These are phyloP conservation scores for Cephonodes hylas DNA, from an alignment of 2,888 invertebrate genomes.

Conservation along the genomic window DNA sequence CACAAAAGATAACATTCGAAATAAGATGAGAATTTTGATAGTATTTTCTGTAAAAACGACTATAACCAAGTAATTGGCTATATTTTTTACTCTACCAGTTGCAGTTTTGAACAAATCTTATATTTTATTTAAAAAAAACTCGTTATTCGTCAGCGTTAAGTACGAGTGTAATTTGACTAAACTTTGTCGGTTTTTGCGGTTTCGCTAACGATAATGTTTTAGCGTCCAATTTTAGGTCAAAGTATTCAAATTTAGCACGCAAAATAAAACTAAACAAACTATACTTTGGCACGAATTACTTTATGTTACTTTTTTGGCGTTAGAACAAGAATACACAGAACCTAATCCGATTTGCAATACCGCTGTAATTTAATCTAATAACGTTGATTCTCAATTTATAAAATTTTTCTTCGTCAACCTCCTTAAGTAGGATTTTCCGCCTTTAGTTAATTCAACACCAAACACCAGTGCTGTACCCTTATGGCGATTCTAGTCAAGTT, in stretches of 20 bases:
- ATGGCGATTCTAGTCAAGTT: too few relatives aligned
- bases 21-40: not conserved
- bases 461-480: too few relatives aligned
- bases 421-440: too few relatives aligned
- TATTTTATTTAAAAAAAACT: not conserved
- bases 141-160: not conserved
- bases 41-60: not conserved
- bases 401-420: too few relatives aligned
- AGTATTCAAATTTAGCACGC: slow-evolving; percentile 4
- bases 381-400: too few relatives aligned
- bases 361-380: too few relatives aligned
- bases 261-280: slow-evolving; percentile 2
- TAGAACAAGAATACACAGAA: too few relatives aligned
- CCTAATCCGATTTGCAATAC: too few relatives aligned
- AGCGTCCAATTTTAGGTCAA: slow-evolving; percentile 11
- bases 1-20: not conserved
- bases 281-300: not conserved
- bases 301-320: too few relatives aligned
- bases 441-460: too few relatives aligned
- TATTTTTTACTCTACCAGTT: not conserved
- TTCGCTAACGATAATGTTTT: slow-evolving; percentile 15
- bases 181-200: slow-evolving; percentile 12
- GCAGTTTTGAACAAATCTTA: not conserved
- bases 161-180: slow-evolving; percentile 1
- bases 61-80: not conserved